A percentile compares a stretch with the other conserved stretches of the same genome.
Evolutionary conservation across 2,797 vertebrate genomes (phyloP).

Genomic region (Strix occidentalis): DNA sequence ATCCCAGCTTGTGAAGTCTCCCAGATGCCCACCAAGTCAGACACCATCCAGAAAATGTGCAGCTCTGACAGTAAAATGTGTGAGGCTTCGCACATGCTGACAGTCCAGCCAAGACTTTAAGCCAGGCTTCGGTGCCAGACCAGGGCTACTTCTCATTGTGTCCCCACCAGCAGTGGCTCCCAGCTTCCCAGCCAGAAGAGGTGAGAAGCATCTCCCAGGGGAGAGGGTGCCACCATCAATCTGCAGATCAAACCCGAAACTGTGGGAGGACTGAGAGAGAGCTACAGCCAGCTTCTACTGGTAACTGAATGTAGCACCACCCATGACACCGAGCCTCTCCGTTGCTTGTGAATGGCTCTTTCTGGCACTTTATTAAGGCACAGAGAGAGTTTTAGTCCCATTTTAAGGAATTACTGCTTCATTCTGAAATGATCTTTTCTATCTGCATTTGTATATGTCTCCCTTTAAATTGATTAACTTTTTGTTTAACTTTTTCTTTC

Average conservation of each 20-base stretch:
- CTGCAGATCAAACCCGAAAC: rapidly evolving
- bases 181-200: not conserved
- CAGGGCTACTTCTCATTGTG: rapidly evolving
- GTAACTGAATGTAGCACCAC: rapidly evolving
- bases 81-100: rapidly evolving
- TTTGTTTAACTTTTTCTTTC: not conserved
- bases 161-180: not conserved
- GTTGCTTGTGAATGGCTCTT: not conserved
- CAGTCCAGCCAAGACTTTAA: not conserved
- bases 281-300: not conserved
- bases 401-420: not conserved
- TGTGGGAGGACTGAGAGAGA: rapidly evolving
- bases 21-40: not conserved
- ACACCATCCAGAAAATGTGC: rapidly evolving
- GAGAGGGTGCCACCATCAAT: too few species aligned
- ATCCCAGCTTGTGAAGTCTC: not conserved
- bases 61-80: not conserved
- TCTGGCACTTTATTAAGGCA: not conserved
- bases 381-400: not conserved
- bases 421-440: not conserved
- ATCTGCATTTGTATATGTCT: not conserved
- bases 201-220: not conserved
- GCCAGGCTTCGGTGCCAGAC: not conserved
- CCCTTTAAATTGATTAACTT: not conserved
- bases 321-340: rapidly evolving